Evolutionary conservation across 2,113 vertebrate genomes (phyloP).

Genomic region (Siniperca knerii): DNA sequence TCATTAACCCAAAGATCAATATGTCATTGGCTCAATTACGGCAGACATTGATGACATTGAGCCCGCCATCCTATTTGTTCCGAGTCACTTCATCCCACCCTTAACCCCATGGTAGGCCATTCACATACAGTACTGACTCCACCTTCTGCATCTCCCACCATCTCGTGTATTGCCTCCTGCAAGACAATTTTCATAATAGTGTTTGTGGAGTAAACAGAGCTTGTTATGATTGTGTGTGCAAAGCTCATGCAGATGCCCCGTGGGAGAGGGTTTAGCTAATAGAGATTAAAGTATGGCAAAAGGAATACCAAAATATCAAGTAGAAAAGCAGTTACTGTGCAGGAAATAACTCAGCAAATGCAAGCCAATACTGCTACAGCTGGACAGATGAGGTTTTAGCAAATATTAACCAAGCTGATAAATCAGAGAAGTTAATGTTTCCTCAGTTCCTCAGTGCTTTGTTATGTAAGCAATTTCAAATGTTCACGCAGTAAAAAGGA

Average conservation of each 20-base stretch:
- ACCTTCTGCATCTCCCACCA: constrained; percentile 1
- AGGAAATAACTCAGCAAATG: constrained; percentile 1
- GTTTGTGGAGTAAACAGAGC: constrained; percentile 72
- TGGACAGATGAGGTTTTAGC: constrained; percentile 5
- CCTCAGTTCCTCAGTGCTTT: constrained; percentile 6
- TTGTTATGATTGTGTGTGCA: constrained; percentile 48
- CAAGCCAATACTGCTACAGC: not conserved
- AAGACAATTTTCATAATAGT: constrained; percentile 60
- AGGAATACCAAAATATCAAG: constrained; percentile 34
- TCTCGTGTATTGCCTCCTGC: constrained; percentile 36
- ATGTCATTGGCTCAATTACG: constrained; percentile 79
- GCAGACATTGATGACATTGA: constrained; percentile 75
- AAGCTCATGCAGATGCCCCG: constrained; percentile 28
- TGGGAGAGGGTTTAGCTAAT: constrained; percentile 50
- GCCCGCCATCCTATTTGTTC: constrained; percentile 76
- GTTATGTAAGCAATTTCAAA: constrained; percentile 28
- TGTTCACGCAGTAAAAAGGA: not conserved
- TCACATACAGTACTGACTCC: constrained; percentile 16
- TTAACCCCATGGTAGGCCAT: constrained; percentile 31
- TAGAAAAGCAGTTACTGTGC: constrained; percentile 1
- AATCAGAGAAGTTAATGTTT: constrained; percentile 19
- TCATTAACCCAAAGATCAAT: constrained; percentile 83
- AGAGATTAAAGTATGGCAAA: constrained; percentile 52
- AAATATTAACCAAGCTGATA: constrained; percentile 21
- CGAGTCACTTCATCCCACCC: constrained; percentile 66